Conservation (phyloP, 2,113 vertebrate species). For the Propithecus coquereli region DNA sequence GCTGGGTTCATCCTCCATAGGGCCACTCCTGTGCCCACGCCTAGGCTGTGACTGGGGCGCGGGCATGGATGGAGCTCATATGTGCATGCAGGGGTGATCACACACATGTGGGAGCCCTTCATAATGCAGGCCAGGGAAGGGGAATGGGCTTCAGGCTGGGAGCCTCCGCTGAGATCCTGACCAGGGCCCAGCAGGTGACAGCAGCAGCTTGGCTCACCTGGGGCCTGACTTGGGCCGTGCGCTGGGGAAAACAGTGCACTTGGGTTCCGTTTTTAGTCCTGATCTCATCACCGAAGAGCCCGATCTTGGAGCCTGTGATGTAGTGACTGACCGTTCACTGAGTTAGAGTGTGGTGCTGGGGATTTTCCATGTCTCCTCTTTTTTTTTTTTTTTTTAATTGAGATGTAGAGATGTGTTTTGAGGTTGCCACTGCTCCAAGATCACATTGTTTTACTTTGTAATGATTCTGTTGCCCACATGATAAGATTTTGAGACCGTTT, state of each 20-base stretch:
- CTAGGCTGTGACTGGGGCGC: too few relatives aligned
- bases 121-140: not conserved
- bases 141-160: not conserved
- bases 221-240: not conserved
- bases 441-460: not conserved
- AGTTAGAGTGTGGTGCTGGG: not conserved
- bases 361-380: not conserved
- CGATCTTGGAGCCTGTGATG: rapidly evolving
- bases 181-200: not conserved
- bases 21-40: not conserved
- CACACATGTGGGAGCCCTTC: not conserved
- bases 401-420: not conserved
- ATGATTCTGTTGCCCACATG: not conserved
- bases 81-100: not conserved
- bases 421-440: not conserved
- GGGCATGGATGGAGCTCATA: not conserved
- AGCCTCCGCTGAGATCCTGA: not conserved
- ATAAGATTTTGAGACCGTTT: not conserved
- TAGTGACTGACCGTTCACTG: rapidly evolving
- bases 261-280: not conserved
- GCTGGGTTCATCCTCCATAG: not conserved
- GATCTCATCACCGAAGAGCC: not conserved
- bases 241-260: not conserved
- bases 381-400: not conserved
- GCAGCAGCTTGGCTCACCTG: not conserved